Conservation (phyloP, 2,113 vertebrate genomes). For the Istiophorus platypterus region DNA sequence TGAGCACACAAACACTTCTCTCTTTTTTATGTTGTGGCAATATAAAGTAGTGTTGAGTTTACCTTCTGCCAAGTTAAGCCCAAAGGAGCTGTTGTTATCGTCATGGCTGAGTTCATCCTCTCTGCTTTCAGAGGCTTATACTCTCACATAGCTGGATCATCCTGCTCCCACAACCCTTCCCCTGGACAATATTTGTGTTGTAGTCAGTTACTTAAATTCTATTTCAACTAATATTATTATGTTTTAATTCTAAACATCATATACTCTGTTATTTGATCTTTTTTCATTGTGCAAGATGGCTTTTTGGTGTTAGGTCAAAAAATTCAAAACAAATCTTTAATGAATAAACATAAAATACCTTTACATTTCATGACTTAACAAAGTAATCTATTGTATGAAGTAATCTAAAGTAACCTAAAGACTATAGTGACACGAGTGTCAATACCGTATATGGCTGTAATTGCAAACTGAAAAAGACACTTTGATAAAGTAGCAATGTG, state of each 20-base stretch:
- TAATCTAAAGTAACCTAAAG: not conserved
- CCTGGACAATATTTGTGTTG: not conserved
- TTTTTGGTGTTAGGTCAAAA: too few relatives aligned
- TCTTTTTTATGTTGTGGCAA: conserved; percentile 38
- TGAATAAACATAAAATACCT: not conserved
- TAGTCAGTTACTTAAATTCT: not conserved
- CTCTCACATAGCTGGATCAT: conserved; percentile 22
- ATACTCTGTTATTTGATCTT: not conserved
- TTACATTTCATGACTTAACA: conserved; percentile 6
- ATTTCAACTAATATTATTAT: not conserved
- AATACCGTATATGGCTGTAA: conserved; percentile 5
- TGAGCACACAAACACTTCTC: conserved; percentile 8
- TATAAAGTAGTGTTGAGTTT: conserved; percentile 27
- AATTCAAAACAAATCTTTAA: not conserved
- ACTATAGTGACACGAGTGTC: conserved; percentile 16
- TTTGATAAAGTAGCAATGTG: conserved; percentile 32
- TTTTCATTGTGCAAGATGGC: too few relatives aligned
- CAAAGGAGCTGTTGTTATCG: conserved; percentile 38
- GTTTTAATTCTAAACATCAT: not conserved
- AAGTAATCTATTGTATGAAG: not conserved
- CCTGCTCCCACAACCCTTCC: not conserved
- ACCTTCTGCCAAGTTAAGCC: conserved; percentile 36
- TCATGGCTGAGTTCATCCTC: conserved; percentile 41
- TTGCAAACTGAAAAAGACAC: conserved; percentile 25
- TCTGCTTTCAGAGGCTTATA: conserved; percentile 7